Conservation (phyloP, 2,113 vertebrate genomes). For the Tilapia sparmanii region DNA sequence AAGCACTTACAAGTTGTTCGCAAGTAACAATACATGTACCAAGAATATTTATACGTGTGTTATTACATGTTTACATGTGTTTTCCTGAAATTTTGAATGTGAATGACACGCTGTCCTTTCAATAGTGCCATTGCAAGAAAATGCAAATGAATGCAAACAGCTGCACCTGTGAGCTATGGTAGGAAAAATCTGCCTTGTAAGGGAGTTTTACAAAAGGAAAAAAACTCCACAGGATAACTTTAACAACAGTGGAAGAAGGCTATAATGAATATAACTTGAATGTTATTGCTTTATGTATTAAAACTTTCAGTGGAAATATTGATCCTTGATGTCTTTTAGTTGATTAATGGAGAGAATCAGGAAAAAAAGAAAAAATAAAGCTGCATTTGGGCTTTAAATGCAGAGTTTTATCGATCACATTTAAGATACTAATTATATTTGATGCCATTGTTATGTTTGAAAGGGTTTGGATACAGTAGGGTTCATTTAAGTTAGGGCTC, state of each 20-base stretch:
- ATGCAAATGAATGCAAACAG: neutral
- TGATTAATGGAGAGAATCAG: neutral
- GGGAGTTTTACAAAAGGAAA: neutral
- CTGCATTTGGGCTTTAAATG: neutral
- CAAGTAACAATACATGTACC: neutral
- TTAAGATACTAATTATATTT: neutral
- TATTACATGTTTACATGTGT: neutral
- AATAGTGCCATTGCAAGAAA: neutral
- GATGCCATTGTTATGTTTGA: neutral
- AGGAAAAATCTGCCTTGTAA: neutral
- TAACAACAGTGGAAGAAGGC: neutral
- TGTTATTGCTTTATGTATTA: neutral
- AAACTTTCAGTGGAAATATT: neutral
- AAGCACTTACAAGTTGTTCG: neutral
- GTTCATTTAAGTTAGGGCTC: neutral
- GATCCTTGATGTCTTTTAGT: neutral
- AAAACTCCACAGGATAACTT: neutral
- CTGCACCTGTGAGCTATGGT: neutral
- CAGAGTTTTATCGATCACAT: neutral
- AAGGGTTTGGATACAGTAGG: neutral
- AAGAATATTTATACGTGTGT: neutral
- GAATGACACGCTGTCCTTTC: neutral
- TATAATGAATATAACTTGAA: neutral
- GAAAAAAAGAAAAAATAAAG: neutral
- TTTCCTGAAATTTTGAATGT: neutral